phyloP scores from a whole-genome alignment of 2,113 vertebrate species.

The Larimichthys polyactis region DNA sequence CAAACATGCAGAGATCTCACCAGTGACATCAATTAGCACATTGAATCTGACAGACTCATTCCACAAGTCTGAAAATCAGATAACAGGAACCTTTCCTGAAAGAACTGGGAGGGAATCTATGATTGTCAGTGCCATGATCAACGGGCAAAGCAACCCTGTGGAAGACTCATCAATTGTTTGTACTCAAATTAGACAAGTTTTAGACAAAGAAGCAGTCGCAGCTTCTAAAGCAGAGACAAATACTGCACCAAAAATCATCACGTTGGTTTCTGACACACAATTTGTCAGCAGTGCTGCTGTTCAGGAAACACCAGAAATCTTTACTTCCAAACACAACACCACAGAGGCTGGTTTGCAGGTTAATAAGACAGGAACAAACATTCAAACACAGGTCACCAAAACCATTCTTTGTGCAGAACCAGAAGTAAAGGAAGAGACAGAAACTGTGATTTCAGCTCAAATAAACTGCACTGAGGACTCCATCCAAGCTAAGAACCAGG shows the following conservation, averaged over 20 bases:
- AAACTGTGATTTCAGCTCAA: too few species aligned
- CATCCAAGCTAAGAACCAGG: too few species aligned
- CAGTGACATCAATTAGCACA: background rate
- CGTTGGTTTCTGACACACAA: background rate
- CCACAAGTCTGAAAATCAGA: background rate
- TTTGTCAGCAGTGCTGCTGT: background rate
- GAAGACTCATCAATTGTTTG: background rate
- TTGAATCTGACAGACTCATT: background rate
- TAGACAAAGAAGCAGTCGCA: background rate
- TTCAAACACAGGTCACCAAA: background rate
- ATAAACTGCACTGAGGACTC: too few species aligned
- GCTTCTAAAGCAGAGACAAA: background rate
- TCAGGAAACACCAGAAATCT: background rate
- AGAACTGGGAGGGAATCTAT: background rate
- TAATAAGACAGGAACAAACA: background rate
- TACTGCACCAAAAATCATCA: background rate
- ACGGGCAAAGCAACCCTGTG: background rate
- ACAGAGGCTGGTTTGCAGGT: background rate
- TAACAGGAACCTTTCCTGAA: background rate
- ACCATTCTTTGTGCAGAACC: constrained; percentile 5
- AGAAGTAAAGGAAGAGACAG: background rate
- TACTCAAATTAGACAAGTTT: background rate
- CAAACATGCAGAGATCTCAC: constrained; percentile 2
- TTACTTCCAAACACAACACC: background rate
- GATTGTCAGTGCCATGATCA: fast-evolving